Percentiles rank a stretch among this genome's conserved stretches.
These are phyloP conservation scores for Rhinogobius similis DNA, from an alignment of 2,113 vertebrate species.

Conservation along the genomic window DNA sequence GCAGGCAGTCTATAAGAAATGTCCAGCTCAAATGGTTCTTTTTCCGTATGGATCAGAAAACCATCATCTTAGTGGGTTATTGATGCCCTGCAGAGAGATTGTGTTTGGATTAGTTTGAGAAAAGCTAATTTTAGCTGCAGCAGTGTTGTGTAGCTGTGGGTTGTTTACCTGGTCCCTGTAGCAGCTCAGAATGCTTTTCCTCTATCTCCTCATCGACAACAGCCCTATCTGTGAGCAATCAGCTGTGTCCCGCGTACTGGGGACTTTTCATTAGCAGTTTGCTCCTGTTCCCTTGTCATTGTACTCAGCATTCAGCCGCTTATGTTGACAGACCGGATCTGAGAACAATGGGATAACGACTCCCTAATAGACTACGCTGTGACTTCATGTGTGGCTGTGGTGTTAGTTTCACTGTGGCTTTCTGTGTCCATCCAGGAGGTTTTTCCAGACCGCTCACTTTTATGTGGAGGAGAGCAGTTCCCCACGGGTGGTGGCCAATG, in stretches of 20 bases:
- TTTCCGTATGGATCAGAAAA: constrained; percentile 22
- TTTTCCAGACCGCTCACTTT: constrained; percentile 98
- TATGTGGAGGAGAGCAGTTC: constrained; percentile 98
- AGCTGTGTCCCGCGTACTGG: constrained; percentile 47
- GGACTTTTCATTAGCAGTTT: constrained; percentile 59
- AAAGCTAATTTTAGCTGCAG: constrained; percentile 37
- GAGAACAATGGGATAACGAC: constrained; percentile 49
- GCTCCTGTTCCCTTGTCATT: constrained; percentile 35
- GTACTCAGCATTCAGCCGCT: constrained; percentile 43
- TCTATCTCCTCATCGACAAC: constrained; percentile 26
- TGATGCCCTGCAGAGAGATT: constrained; percentile 18
- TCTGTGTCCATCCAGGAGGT: constrained; percentile 84
- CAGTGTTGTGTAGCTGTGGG: constrained; percentile 20
- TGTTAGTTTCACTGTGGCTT: constrained; percentile 33
- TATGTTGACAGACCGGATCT: constrained; percentile 57
- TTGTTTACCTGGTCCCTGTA: constrained; percentile 55
- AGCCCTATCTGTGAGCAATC: constrained; percentile 35
- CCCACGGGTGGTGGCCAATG: constrained; percentile 94
- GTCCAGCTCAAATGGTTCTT: constrained; percentile 14
- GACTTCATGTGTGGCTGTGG: constrained; percentile 34
- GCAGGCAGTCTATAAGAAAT: neutral
- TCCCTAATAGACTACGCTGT: constrained; percentile 50
- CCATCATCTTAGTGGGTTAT: constrained; percentile 12
- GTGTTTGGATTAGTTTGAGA: constrained; percentile 45
- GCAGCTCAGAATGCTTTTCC: constrained; percentile 39